Evolutionary conservation across 2,888 invertebrate species (phyloP).

Genomic region (Onchidella celtica): DNA sequence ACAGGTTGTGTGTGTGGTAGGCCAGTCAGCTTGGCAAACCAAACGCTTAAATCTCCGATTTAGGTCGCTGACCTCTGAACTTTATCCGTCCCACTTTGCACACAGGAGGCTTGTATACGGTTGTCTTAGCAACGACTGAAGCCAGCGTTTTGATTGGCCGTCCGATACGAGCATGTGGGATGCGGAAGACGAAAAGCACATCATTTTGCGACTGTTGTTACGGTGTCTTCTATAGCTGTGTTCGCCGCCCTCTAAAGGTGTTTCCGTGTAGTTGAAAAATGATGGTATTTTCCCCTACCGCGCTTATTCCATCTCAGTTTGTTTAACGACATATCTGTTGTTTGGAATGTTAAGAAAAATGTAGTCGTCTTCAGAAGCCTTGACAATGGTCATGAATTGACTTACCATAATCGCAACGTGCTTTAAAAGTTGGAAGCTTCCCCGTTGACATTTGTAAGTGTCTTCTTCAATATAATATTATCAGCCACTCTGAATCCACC

Average conservation of each 20-base stretch:
- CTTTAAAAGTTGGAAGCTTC: no score
- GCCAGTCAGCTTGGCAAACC: not conserved
- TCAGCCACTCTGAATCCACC: no score
- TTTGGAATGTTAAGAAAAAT: not conserved
- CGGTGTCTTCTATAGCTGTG: conserved; percentile 25
- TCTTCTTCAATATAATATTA: no score
- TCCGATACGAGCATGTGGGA: conserved; percentile 7
- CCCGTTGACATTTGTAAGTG: no score
- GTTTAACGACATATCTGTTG: not conserved
- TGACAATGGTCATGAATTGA: no score
- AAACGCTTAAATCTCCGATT: conserved; percentile 12
- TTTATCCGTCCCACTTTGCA: conserved; percentile 4
- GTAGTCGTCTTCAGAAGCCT: not conserved
- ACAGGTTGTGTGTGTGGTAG: conserved; percentile 30
- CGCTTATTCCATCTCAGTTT: not conserved
- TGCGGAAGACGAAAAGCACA: conserved; percentile 4
- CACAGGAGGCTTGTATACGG: conserved; percentile 36
- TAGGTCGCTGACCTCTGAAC: conserved; percentile 31
- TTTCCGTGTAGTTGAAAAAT: not conserved
- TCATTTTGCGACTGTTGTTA: not conserved
- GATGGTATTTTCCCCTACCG: not conserved
- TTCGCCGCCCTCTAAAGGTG: conserved; percentile 13
- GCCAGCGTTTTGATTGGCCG: conserved; percentile 25
- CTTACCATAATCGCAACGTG: no score
- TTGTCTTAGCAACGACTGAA: conserved; percentile 43